Conservation (phyloP, 2,113 vertebrate species). For the Pithys albifrons region DNA sequence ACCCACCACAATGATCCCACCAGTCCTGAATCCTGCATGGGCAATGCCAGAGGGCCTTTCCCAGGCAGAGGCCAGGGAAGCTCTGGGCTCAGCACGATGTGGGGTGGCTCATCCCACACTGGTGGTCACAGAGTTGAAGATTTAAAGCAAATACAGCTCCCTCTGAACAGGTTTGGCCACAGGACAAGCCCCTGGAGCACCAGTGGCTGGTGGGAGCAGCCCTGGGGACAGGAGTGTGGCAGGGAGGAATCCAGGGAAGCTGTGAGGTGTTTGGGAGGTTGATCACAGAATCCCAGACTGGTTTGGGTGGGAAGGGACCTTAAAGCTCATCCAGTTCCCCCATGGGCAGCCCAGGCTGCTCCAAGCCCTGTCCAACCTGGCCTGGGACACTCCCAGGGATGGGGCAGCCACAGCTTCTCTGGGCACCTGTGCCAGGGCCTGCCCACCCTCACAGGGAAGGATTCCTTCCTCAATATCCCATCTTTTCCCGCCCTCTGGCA, state of each 20-base stretch:
- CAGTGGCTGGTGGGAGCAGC: neutral
- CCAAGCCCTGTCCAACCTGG: neutral
- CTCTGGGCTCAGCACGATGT: neutral
- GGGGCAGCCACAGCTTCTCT: neutral
- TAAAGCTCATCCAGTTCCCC: neutral
- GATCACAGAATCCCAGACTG: neutral
- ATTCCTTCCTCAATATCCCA: neutral
- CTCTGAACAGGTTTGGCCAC: neutral
- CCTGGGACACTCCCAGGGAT: neutral
- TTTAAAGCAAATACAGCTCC: neutral
- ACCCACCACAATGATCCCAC: accelerated
- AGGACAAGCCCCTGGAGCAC: neutral
- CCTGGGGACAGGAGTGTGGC: neutral
- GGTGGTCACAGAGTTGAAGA: neutral
- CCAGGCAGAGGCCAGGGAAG: accelerated
- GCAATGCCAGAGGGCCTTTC: accelerated
- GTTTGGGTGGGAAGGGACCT: neutral
- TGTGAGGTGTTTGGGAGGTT: too few species aligned
- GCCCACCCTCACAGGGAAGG: accelerated
- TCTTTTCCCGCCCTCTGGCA: neutral
- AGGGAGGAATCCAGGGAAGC: neutral
- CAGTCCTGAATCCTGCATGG: neutral
- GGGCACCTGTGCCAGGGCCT: neutral
- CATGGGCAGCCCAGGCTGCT: neutral
- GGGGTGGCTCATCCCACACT: accelerated